Evolutionary conservation across 1,140 invertebrate genomes (phyloP), one percentile per base, ranked within the genome.

Genomic region (Druon quercuslanigerum): DNA sequence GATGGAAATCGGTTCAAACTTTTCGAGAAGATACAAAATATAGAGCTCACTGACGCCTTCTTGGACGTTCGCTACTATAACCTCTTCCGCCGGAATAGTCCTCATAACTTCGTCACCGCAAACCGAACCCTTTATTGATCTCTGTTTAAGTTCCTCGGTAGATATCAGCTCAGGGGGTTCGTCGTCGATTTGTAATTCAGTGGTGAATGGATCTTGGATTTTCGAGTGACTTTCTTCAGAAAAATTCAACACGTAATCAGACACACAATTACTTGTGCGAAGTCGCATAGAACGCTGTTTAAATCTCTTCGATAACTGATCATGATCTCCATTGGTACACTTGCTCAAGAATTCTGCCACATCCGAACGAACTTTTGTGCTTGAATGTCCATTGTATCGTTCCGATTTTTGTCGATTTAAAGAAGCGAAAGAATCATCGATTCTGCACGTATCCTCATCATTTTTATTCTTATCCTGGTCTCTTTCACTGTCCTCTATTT

Each of bases 31-130:
- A 79, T 90, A 83, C 8, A 89, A 72, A 66, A 91, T 85, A 19
- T 84, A 88, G 33, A 82, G 72, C 14, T 73, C 19, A 2, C 81
- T 78, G 57, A 77, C 85, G 14, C 81, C 74, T 1, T 71, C 16
- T 51, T 76, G 83, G 51, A 90, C 78, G 74, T 90, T 90, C 6
- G 85, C 89, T 19, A 91, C 79, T 16, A 91, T 84, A 17, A 90
- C 51, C 80, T 88, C 86, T 50, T 83, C 70, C 0, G 86, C 85
- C 14, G 46, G n/a, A 74, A 75, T n/a, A 9, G 25, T 40, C 3
- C 50, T 51, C 0, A 66, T 7, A 46, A 8, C 16, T 46, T 40
- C 25, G n/a, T 66, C 60, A n/a, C 60, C 40, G 20, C 33, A 40
- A 66, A 66, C 60, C 33, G 25, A 66, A 9, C 25, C 60, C n/a